A percentile compares a stretch with the other conserved stretches of the same genome.
Conservation (phyloP, 2,797 vertebrate species). For the Rachycentron canadum region DNA sequence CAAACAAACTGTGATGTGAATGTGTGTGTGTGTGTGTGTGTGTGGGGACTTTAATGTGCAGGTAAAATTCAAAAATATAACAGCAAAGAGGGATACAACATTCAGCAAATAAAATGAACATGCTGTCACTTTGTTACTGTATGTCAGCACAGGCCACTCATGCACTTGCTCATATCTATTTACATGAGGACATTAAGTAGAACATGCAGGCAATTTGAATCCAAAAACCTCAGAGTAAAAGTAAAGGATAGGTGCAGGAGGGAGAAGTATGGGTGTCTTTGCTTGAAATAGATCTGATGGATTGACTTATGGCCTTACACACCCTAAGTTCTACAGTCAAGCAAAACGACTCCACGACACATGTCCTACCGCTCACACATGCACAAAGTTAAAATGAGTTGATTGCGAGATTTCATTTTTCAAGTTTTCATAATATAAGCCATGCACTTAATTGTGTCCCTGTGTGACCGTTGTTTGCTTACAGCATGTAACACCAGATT, state of each 20-base stretch:
- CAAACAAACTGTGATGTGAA: conserved; percentile 9
- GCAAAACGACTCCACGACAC: conserved; percentile 31
- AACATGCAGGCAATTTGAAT: neutral
- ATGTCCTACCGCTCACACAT: conserved; percentile 25
- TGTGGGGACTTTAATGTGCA: neutral
- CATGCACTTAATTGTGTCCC: neutral
- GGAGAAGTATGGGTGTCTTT: conserved; percentile 13
- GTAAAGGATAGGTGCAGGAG: conserved; percentile 42
- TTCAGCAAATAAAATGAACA: conserved; percentile 6
- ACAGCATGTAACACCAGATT: neutral
- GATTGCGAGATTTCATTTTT: neutral
- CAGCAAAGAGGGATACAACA: neutral
- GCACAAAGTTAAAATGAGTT: neutral
- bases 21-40: neutral
- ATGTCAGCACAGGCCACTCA: conserved; percentile 8
- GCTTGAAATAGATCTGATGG: conserved; percentile 56
- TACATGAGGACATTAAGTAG: conserved; percentile 7
- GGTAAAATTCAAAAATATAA: neutral
- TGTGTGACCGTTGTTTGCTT: neutral
- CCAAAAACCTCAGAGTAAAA: conserved; percentile 25
- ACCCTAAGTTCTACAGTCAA: conserved; percentile 44
- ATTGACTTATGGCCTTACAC: conserved; percentile 61
- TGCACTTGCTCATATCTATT: neutral
- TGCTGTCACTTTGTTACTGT: neutral
- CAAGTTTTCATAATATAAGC: neutral